Evolutionary conservation across 2,888 invertebrate species (phyloP).

Genomic region (Epistrophella euchroma): DNA sequence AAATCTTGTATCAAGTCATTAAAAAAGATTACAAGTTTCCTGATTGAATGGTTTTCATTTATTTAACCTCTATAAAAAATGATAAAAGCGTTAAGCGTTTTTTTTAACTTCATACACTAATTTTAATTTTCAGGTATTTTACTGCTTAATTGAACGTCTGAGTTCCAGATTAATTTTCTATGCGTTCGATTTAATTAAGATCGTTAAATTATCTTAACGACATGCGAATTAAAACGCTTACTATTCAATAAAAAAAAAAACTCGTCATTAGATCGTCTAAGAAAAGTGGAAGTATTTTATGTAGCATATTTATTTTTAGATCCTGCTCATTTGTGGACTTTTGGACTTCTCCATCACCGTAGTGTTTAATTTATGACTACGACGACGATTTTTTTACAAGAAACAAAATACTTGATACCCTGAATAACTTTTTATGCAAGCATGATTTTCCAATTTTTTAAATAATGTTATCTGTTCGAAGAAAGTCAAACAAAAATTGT

Average conservation of each 20-base stretch:
- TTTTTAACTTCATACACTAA: not conserved
- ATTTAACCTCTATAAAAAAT: not conserved
- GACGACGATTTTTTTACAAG: too few relatives aligned
- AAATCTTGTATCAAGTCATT: not conserved
- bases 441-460: too few relatives aligned
- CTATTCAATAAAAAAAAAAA: not conserved
- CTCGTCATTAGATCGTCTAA: too few relatives aligned
- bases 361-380: too few relatives aligned
- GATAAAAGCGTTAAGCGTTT: not conserved
- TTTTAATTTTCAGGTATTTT: not conserved
- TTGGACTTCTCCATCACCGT: too few relatives aligned
- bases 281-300: not conserved
- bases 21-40: not conserved
- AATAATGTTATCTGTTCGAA: too few relatives aligned
- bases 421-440: too few relatives aligned
- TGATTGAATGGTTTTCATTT: not conserved
- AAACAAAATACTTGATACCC: too few relatives aligned
- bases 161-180: conserved; percentile 17
- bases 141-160: conserved; percentile 23
- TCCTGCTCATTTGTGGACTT: too few relatives aligned
- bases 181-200: conserved; percentile 46
- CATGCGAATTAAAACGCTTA: conserved; percentile 1
- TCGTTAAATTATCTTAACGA: not conserved
- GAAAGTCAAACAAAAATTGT: too few relatives aligned
- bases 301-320: too few relatives aligned